phyloP scores from a whole-genome alignment of 2,113 vertebrate genomes.

The Poeciliopsis retropinna region DNA sequence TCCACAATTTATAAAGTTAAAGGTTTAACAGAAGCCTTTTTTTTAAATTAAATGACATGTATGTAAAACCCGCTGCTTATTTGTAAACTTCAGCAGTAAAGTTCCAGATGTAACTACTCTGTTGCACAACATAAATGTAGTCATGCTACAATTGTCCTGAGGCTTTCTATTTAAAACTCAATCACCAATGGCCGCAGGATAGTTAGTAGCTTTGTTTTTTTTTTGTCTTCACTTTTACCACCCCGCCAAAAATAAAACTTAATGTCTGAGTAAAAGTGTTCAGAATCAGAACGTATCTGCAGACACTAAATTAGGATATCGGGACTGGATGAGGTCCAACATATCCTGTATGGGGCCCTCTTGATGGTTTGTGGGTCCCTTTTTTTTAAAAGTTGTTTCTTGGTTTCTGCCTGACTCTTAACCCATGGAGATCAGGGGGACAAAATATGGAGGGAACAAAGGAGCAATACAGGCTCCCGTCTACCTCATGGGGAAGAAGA shows the following conservation, averaged over 20 bases:
- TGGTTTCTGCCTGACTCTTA: slow-evolving; percentile 38
- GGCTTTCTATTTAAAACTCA: too few relatives aligned
- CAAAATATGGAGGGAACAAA: slow-evolving; percentile 64
- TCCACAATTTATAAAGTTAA: background rate
- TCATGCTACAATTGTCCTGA: too few relatives aligned
- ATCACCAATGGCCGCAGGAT: too few relatives aligned
- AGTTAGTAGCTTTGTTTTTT: too few relatives aligned
- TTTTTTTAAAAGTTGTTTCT: slow-evolving; percentile 27
- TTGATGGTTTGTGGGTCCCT: background rate
- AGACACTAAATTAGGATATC: background rate
- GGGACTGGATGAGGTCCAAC: background rate
- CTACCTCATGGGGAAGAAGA: slow-evolving; percentile 79
- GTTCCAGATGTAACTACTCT: background rate
- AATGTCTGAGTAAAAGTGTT: background rate
- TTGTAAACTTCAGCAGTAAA: background rate
- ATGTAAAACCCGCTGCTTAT: background rate
- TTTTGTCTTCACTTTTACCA: background rate
- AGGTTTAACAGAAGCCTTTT: background rate
- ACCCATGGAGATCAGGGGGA: slow-evolving; percentile 46
- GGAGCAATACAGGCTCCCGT: slow-evolving; percentile 60
- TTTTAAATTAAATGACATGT: too few relatives aligned
- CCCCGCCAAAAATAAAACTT: background rate
- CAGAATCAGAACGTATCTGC: background rate
- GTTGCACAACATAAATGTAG: background rate
- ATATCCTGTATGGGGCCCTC: background rate